phyloP scores from a whole-genome alignment of 1,140 invertebrate species.

The Sinonovacula constricta region DNA sequence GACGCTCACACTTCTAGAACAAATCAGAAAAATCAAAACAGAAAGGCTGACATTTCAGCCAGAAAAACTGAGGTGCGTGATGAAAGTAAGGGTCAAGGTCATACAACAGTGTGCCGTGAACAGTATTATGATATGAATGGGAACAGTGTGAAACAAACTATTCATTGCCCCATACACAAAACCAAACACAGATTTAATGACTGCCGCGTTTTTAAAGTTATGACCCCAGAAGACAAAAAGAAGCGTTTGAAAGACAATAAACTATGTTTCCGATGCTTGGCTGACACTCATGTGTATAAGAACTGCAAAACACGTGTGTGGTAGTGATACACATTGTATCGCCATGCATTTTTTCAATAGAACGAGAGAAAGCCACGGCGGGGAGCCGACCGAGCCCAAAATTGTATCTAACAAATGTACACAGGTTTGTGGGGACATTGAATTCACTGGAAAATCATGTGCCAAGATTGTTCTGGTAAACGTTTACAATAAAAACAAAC shows the following conservation, averaged over 20 bases:
- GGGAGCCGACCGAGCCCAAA: background rate
- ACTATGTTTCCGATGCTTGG: conserved; percentile 39
- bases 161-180: conserved; percentile 34
- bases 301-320: conserved; percentile 29
- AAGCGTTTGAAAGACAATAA: conserved; percentile 45
- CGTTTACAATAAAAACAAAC: background rate
- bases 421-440: background rate
- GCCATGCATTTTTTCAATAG: background rate
- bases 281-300: conserved; percentile 20
- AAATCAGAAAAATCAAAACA: conserved; percentile 2
- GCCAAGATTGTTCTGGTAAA: too few relatives aligned
- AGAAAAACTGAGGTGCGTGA: conserved; percentile 39
- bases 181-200: conserved; percentile 33
- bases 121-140: background rate
- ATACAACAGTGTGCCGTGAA: background rate
- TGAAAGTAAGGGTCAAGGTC: conserved; percentile 8
- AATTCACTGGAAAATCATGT: background rate
- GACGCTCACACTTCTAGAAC: background rate
- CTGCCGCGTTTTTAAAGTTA: conserved; percentile 47
- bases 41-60: background rate
- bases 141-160: background rate
- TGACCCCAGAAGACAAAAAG: conserved; percentile 30
- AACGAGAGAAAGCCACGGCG: conserved; percentile 6
- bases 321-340: conserved; percentile 2
- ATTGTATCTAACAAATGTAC: conserved; percentile 3